phyloP scores from a whole-genome alignment of 2,888 invertebrate genomes.

The Lottia scabra region DNA sequence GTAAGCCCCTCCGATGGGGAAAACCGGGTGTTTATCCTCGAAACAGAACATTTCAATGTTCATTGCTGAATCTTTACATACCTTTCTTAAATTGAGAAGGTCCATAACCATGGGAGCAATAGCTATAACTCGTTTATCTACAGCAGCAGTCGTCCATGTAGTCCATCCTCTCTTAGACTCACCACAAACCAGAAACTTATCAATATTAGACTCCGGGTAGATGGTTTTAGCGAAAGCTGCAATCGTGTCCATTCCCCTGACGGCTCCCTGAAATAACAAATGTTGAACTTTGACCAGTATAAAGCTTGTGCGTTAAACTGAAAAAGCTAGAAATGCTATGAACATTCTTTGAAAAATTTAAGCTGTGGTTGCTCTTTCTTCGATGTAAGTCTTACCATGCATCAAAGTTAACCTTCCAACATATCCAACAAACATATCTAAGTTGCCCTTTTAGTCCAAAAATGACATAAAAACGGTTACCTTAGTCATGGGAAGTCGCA shows the following conservation, averaged over 20 bases:
- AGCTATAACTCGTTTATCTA: constrained; percentile 56
- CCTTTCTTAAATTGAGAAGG: constrained; percentile 53
- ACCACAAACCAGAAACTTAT: constrained; percentile 38
- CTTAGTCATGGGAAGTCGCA: constrained; percentile 41
- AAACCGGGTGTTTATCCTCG: too few relatives aligned
- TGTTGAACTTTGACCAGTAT: neutral
- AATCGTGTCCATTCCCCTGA: constrained; percentile 40
- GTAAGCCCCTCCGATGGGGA: too few relatives aligned
- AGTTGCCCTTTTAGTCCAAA: too few relatives aligned
- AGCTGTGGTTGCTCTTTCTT: too few relatives aligned
- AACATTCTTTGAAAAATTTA: too few relatives aligned
- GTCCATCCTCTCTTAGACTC: constrained; percentile 60
- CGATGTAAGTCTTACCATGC: too few relatives aligned
- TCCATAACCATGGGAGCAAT: constrained; percentile 62
- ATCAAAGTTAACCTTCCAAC: too few relatives aligned
- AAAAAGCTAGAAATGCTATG: too few relatives aligned
- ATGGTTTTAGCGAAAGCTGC: constrained; percentile 24
- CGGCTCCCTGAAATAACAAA: constrained; percentile 31
- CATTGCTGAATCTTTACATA: constrained; percentile 11
- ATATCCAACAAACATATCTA: too few relatives aligned
- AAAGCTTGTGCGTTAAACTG: too few relatives aligned
- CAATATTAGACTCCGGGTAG: constrained; percentile 17
- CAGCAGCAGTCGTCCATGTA: constrained; percentile 60
- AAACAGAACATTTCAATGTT: too few relatives aligned
- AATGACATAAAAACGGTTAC: neutral